phyloP scores from a whole-genome alignment of 2,888 invertebrate species.

The Ochropleura leucogaster region DNA sequence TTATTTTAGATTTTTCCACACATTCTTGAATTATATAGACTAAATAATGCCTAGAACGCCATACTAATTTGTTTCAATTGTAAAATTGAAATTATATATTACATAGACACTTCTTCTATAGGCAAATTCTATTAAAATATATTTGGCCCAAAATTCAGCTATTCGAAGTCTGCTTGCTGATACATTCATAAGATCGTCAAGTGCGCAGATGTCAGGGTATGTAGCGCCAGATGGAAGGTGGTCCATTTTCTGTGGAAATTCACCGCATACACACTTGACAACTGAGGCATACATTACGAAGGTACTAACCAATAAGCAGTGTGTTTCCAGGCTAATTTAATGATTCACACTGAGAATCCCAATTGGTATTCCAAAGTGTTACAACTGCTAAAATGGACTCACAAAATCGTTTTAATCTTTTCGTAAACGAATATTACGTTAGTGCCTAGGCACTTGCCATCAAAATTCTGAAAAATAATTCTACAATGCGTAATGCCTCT shows the following conservation, averaged over 20 bases:
- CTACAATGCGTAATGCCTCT: slow-evolving; percentile 41
- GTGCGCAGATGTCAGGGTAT: no score
- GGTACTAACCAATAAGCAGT: not conserved
- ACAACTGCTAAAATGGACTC: not conserved
- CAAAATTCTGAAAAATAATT: slow-evolving; percentile 21
- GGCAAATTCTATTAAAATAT: no score
- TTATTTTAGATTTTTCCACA: not conserved
- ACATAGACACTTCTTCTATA: no score
- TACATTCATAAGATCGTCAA: no score
- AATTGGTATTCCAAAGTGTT: not conserved
- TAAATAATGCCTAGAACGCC: not conserved
- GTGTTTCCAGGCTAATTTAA: not conserved
- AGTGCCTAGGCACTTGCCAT: not conserved
- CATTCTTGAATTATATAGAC: not conserved
- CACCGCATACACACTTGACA: no score
- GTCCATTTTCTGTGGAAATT: no score
- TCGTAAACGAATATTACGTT: not conserved
- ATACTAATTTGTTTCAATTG: not conserved
- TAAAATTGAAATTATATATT: not conserved
- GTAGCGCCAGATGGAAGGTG: no score
- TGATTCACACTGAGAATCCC: not conserved
- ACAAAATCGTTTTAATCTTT: not conserved
- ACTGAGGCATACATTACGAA: no score
- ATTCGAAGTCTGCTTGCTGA: no score
- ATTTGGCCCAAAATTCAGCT: no score